Percentiles rank a stretch among this genome's conserved stretches.
These are phyloP conservation scores for Poeciliopsis turneri DNA, from an alignment of 2,797 vertebrate genomes.

Conservation along the genomic window DNA sequence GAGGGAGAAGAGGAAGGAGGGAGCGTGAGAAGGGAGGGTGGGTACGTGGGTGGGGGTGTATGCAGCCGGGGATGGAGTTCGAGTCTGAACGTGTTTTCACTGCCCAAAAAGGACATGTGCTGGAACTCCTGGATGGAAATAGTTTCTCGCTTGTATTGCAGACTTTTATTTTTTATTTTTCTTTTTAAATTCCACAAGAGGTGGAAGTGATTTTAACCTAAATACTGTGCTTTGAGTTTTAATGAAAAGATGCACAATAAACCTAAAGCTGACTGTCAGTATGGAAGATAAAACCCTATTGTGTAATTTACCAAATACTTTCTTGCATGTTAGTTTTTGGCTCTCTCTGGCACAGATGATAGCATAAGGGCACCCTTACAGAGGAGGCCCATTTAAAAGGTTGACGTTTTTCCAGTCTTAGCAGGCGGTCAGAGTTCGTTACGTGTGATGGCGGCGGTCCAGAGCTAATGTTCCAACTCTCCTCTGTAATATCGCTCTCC, in stretches of 20 bases:
- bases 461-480: conserved; percentile 79
- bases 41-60: conserved; percentile 43
- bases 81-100: conserved; percentile 64
- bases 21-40: not conserved
- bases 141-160: conserved; percentile 64
- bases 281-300: not conserved
- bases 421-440: conserved; percentile 54
- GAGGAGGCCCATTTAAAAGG: conserved; percentile 53
- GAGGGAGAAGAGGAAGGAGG: conserved; percentile 34
- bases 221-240: not conserved
- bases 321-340: conserved; percentile 21
- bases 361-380: conserved; percentile 50
- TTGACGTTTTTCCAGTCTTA: conserved; percentile 19
- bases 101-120: conserved; percentile 81
- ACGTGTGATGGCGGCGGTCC: conserved; percentile 69
- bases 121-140: conserved; percentile 55
- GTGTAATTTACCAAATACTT: not conserved
- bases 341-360: conserved; percentile 44
- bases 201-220: conserved; percentile 5
- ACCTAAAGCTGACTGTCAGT: not conserved
- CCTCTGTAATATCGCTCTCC: conserved; percentile 73
- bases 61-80: conserved; percentile 36
- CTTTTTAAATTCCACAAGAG: conserved; percentile 1
- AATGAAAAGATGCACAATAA: not conserved
- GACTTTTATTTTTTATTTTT: not conserved